phyloP scores from a whole-genome alignment of 2,797 vertebrate species.

The Cynodonichthys magdalenae region DNA sequence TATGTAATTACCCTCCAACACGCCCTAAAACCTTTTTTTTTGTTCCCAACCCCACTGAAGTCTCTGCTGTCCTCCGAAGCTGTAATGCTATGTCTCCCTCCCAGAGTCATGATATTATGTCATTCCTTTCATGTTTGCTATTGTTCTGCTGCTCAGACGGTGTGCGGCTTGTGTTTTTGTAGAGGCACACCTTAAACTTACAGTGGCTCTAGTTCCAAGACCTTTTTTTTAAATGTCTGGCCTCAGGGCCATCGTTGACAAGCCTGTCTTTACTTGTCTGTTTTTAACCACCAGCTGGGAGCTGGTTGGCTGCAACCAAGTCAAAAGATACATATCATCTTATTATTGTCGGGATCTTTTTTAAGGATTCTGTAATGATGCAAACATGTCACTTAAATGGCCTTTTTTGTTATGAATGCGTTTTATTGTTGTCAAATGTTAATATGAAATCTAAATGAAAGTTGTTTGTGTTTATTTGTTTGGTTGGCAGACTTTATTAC shows the following conservation, averaged over 20 bases:
- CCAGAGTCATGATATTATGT: constrained; percentile 9
- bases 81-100: constrained; percentile 18
- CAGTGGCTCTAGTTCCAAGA: constrained; percentile 37
- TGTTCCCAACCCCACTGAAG: constrained; percentile 19
- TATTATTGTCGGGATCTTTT: constrained; percentile 56
- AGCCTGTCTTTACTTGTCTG: constrained; percentile 78
- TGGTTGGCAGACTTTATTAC: constrained; percentile 70
- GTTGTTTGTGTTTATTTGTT: constrained; percentile 21
- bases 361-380: constrained; percentile 28
- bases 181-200: constrained; percentile 53
- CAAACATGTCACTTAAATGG: constrained; percentile 32
- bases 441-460: constrained; percentile 1
- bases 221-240: constrained; percentile 62
- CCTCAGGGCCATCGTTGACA: constrained; percentile 53
- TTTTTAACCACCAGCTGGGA: constrained; percentile 64
- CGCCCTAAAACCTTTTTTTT: constrained; percentile 38
- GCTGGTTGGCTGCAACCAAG: constrained; percentile 43
- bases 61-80: constrained; percentile 30
- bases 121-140: constrained; percentile 41
- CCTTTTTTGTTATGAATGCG: neutral
- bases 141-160: constrained; percentile 35
- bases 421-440: too few relatives aligned
- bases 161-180: constrained; percentile 26
- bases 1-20: constrained; percentile 65
- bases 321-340: constrained; percentile 58